These are phyloP conservation scores for Aptenodytes patagonicus DNA, from an alignment of 2,113 vertebrate species.

Conservation along the genomic window DNA sequence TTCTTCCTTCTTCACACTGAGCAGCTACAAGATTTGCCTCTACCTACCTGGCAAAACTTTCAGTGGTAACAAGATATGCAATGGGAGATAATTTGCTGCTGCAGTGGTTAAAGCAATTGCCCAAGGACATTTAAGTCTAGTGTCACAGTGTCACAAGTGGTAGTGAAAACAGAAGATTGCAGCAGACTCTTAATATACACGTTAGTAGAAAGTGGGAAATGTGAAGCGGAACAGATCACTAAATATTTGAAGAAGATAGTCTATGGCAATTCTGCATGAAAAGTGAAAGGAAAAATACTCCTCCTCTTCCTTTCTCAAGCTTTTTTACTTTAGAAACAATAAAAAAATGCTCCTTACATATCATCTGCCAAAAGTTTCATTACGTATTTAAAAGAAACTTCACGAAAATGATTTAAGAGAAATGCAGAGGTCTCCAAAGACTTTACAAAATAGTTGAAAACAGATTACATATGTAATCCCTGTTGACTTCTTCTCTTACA, in stretches of 20 bases:
- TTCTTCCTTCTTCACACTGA: background rate
- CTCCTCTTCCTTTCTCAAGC: rapidly evolving
- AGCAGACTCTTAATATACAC: background rate
- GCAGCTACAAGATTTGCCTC: background rate
- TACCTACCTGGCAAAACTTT: background rate
- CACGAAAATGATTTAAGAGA: background rate
- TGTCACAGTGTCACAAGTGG: background rate
- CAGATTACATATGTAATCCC: background rate
- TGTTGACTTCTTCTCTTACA: background rate
- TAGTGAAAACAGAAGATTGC: background rate
- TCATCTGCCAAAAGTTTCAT: background rate
- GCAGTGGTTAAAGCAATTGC: background rate
- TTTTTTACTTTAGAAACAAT: background rate
- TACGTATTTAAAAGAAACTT: background rate
- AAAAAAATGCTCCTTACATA: background rate
- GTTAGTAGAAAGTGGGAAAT: background rate
- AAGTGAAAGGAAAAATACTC: background rate
- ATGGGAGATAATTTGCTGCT: background rate
- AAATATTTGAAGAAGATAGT: background rate
- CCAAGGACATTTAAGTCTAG: background rate
- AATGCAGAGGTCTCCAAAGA: background rate
- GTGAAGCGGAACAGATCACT: background rate
- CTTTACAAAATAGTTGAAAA: background rate
- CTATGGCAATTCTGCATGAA: background rate
- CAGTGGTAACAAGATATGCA: background rate